Evolutionary conservation across 2,888 invertebrate species (phyloP).

Genomic region (Cordilura impudica): DNA sequence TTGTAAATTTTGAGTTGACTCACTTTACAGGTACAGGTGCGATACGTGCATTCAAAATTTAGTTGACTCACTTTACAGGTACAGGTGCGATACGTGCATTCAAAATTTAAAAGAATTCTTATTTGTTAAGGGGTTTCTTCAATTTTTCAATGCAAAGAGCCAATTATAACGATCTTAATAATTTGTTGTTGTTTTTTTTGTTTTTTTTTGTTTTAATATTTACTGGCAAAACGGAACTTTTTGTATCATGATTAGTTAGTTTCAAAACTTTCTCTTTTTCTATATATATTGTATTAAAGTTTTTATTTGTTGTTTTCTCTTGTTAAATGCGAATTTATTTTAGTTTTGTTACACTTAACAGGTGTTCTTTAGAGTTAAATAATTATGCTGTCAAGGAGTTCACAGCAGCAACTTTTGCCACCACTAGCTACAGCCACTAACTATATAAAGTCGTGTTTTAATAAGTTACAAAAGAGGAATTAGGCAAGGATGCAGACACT

Average conservation of each 20-base stretch:
- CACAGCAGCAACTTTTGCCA: background rate
- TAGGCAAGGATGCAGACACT: background rate
- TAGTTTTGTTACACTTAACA: conserved; percentile 15
- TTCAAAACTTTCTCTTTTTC: conserved; percentile 1
- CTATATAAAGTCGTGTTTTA: background rate
- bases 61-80: too few relatives aligned
- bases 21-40: too few relatives aligned
- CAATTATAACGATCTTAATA: too few relatives aligned
- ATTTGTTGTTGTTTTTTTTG: background rate
- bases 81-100: too few relatives aligned
- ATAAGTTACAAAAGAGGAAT: background rate
- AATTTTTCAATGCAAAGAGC: too few relatives aligned
- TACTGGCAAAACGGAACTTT: background rate
- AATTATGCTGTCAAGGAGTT: conserved; percentile 36
- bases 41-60: too few relatives aligned
- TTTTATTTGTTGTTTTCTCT: background rate
- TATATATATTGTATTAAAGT: background rate
- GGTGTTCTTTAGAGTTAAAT: conserved; percentile 32
- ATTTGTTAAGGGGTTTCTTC: too few relatives aligned
- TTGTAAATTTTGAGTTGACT: too few relatives aligned
- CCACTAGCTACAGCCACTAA: background rate
- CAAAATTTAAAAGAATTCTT: too few relatives aligned
- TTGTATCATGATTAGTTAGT: background rate
- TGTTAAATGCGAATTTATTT: conserved; percentile 22
- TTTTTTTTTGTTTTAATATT: background rate